phyloP scores from a whole-genome alignment of 2,888 invertebrate species.

The Caenorhabditis imperialis region DNA sequence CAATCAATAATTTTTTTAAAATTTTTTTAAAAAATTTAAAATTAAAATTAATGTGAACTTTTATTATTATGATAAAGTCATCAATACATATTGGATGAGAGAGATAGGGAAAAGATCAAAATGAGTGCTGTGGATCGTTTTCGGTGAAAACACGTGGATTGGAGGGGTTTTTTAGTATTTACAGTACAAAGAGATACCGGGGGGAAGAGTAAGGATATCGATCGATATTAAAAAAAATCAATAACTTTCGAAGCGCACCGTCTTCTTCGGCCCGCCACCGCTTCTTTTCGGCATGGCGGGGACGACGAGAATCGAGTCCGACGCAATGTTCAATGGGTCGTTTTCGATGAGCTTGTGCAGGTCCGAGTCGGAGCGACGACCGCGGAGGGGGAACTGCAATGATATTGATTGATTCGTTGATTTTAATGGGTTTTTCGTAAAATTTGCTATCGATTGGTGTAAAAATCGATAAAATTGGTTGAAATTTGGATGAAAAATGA shows the following conservation, averaged over 20 bases:
- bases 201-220: neutral
- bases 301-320: constrained; percentile 35
- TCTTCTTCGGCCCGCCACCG: constrained; percentile 16
- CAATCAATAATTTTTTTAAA: too few relatives aligned
- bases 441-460: too few relatives aligned
- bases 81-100: too few relatives aligned
- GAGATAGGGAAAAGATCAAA: too few relatives aligned
- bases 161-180: too few relatives aligned
- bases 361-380: constrained; percentile 54
- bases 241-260: constrained; percentile 24
- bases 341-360: constrained; percentile 60
- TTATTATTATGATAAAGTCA: neutral
- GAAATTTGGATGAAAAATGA: neutral
- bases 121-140: too few relatives aligned
- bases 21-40: neutral
- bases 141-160: too few relatives aligned
- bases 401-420: too few relatives aligned
- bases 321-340: constrained; percentile 40
- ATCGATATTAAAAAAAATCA: neutral
- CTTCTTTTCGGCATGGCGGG: constrained; percentile 26
- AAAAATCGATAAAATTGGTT: too few relatives aligned
- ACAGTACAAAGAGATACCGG: too few relatives aligned
- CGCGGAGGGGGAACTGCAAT: constrained; percentile 37
- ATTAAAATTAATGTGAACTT: neutral
- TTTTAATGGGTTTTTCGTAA: neutral